These are phyloP conservation scores for Hartigia nigra DNA, from an alignment of 2,888 invertebrate genomes.

Conservation along the genomic window DNA sequence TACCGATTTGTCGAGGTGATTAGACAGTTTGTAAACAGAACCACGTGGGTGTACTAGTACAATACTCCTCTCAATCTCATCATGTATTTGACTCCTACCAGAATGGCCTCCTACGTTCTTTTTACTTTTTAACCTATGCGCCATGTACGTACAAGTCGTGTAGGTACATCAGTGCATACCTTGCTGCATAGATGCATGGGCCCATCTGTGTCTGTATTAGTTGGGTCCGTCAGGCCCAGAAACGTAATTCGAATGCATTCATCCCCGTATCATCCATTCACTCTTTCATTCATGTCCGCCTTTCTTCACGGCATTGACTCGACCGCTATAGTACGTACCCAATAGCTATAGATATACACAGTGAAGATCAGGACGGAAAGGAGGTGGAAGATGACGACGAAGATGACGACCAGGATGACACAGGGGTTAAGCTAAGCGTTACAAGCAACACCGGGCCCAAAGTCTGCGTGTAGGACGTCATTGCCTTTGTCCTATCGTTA, in stretches of 20 bases:
- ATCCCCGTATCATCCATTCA: constrained; percentile 42
- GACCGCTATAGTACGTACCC: neutral
- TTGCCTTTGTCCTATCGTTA: constrained; percentile 43
- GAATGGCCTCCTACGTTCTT: constrained; percentile 19
- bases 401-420: constrained; percentile 23
- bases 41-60: constrained; percentile 50
- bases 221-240: constrained; percentile 6
- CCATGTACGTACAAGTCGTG: neutral
- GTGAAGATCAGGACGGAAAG: constrained; percentile 2
- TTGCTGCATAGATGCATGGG: neutral
- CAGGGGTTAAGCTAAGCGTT: constrained; percentile 20
- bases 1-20: constrained; percentile 48
- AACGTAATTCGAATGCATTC: constrained; percentile 48
- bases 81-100: constrained; percentile 19
- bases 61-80: constrained; percentile 25
- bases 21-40: constrained; percentile 60
- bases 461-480: constrained; percentile 42
- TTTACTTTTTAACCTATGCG: constrained; percentile 21
- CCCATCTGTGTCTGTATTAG: constrained; percentile 6
- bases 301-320: constrained; percentile 25
- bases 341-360: neutral
- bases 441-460: constrained; percentile 19
- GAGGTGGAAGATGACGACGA: constrained; percentile 23
- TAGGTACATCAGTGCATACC: neutral
- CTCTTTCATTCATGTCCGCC: constrained; percentile 44